Conservation (phyloP, 2,113 vertebrate species). For the Ammodytes dubius region DNA sequence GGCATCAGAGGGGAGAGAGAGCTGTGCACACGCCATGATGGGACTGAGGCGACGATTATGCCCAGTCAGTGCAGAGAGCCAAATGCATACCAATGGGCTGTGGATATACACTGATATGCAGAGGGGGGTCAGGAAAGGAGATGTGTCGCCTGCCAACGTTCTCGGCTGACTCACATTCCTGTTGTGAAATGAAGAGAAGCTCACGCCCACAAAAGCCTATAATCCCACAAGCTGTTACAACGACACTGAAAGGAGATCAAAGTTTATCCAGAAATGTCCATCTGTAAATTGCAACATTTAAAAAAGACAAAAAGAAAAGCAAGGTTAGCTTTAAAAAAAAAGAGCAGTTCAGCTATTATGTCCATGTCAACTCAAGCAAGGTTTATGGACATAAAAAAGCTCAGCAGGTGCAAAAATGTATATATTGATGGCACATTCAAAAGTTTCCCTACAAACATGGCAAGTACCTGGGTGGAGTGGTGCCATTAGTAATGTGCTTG, state of each 20-base stretch:
- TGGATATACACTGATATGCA: constrained; percentile 41
- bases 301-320: background rate
- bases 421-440: too few species aligned
- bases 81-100: constrained; percentile 44
- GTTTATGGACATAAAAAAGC: background rate
- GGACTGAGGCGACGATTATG: constrained; percentile 36
- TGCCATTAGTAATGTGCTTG: too few species aligned
- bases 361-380: background rate
- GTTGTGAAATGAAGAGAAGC: constrained; percentile 35
- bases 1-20: constrained; percentile 1
- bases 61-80: constrained; percentile 23
- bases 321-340: background rate
- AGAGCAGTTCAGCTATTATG: background rate
- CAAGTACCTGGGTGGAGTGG: too few species aligned
- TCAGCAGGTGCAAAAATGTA: too few species aligned
- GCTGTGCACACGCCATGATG: constrained; percentile 35
- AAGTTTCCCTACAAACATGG: too few species aligned
- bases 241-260: constrained; percentile 20
- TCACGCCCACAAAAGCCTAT: constrained; percentile 8
- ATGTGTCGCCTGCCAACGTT: constrained; percentile 14
- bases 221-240: constrained; percentile 18
- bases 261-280: background rate
- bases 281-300: background rate
- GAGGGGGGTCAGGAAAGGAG: constrained; percentile 49
- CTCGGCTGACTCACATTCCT: constrained; percentile 17